Evolutionary conservation across 2,113 vertebrate species (phyloP).

Genomic region (Ascaphus truei): DNA sequence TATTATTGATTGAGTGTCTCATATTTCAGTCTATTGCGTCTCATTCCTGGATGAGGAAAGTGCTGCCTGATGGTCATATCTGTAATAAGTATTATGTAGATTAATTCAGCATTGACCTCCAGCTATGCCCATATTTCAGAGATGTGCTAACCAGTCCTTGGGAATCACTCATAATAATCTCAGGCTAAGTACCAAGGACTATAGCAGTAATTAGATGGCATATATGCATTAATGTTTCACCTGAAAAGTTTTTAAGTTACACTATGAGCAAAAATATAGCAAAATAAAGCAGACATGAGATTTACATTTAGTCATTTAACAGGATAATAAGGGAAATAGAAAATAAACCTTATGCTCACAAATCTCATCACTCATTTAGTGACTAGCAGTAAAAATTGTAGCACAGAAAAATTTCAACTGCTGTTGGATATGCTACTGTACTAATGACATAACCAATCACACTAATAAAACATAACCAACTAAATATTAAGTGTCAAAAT

Average conservation of each 20-base stretch:
- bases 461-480: too few species aligned
- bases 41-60: background rate
- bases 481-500: too few species aligned
- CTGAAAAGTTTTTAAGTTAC: background rate
- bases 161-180: constrained; percentile 6
- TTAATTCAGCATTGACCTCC: constrained; percentile 16
- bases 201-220: background rate
- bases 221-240: background rate
- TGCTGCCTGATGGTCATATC: constrained; percentile 1
- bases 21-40: constrained; percentile 2
- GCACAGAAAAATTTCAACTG: too few species aligned
- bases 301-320: too few species aligned
- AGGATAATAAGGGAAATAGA: too few species aligned
- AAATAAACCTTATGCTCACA: too few species aligned
- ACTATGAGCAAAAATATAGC: too few species aligned
- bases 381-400: too few species aligned
- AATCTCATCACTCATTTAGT: too few species aligned
- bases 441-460: too few species aligned
- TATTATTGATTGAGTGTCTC: constrained; percentile 6
- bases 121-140: background rate
- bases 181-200: background rate
- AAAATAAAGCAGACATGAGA: too few species aligned
- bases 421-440: too few species aligned
- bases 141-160: constrained; percentile 1
- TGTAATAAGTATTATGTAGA: constrained; percentile 5